Base-by-base conservation (phyloP, 2,113 vertebrate species). In the Hemibagrus wyckioides region DNA sequence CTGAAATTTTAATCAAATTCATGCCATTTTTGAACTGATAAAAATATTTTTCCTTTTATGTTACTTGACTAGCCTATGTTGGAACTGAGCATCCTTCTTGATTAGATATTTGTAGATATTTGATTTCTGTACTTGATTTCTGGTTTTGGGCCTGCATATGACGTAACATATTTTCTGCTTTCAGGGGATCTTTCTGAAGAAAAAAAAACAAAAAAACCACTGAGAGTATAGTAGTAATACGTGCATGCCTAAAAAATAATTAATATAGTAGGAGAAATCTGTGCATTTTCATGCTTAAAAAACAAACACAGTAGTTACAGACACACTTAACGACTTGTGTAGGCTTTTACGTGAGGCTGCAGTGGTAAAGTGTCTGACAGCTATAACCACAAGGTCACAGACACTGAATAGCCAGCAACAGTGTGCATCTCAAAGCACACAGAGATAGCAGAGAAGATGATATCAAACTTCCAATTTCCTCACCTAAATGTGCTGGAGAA, bases 371-470 rank as follows among this genome's bases (percentile, higher is more conserved):
- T 61, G 39, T 44, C 69, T 75, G 54, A 83, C 56, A n/a, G 33
- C 21, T 75, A 25, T 63, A 82, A 87, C 30, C 80, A 75, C 80
- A 83, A 83, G 80, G 86, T 87, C 56, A 36, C 69, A 54, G 69
- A 17, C 41, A 41, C n/a, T 28, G 56, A 83, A 67, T 63, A 80
- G 48, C 50, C 44, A 36, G 76, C 17, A 80, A 54, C 50, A 6
- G 21, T 50, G 21, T 75, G 52, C 30, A 19, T 82, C 0, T 1
- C 28, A 50, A 75, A 48, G 65, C 61, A 39, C 61, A 23, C 56
- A 52, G 13, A 7, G 39, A 83, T 10, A 59, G 39, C 25, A 57
- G 65, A 15, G 17, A 82, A 82, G 25, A 86, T 81, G n/a, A 57
- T 61, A 73, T 87, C 57, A 73, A 87, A 82, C 65, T 56, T 71